These are phyloP conservation scores for Unio delphinus DNA, from an alignment of 2,888 invertebrate species.

Conservation along the genomic window DNA sequence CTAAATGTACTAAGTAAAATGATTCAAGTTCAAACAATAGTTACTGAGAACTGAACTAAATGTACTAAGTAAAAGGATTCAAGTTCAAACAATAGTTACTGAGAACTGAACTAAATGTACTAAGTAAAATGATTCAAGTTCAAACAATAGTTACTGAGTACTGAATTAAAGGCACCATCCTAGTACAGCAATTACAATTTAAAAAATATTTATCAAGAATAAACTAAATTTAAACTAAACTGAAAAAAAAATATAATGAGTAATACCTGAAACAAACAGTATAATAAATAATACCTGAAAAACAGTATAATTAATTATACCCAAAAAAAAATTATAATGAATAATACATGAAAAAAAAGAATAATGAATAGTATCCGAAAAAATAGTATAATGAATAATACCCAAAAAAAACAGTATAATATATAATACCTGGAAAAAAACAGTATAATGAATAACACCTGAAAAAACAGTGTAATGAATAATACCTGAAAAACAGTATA, in stretches of 20 bases:
- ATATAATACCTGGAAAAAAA: too few relatives aligned
- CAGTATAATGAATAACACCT: conserved; percentile 34
- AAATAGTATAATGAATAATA: conserved; percentile 21
- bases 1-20: too few relatives aligned
- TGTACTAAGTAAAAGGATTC: too few relatives aligned
- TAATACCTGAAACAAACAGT: too few relatives aligned
- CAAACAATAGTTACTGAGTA: background rate
- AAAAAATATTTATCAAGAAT: background rate
- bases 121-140: background rate
- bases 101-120: background rate
- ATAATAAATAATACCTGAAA: too few relatives aligned
- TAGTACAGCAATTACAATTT: background rate
- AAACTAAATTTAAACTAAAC: background rate
- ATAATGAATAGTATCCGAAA: background rate
- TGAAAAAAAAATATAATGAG: too few relatives aligned
- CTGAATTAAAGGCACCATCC: background rate
- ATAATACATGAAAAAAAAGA: too few relatives aligned
- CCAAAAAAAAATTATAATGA: conserved; percentile 49
- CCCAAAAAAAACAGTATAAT: conserved; percentile 61
- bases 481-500: conserved; percentile 25
- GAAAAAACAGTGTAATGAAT: conserved; percentile 28
- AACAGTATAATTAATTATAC: conserved; percentile 26
- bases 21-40: too few relatives aligned
- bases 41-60: too few relatives aligned
- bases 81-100: too few relatives aligned